Evolutionary conservation across 2,888 invertebrate species (phyloP).

Genomic region (Lampropteryx suffumata): DNA sequence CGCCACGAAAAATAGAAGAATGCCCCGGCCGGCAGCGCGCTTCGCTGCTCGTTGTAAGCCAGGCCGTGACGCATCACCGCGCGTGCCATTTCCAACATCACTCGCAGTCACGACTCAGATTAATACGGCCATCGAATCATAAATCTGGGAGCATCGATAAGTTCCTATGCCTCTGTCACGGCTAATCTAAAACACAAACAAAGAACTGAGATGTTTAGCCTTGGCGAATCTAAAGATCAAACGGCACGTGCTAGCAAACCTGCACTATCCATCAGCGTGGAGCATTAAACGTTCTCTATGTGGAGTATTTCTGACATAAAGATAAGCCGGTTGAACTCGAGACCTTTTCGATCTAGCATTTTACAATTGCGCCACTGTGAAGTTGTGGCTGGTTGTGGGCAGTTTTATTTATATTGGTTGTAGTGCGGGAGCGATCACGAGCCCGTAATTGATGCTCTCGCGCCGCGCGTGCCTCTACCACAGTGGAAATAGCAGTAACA

Average conservation of each 20-base stretch:
- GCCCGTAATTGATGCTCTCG: constrained; percentile 76
- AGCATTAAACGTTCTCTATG: constrained; percentile 50
- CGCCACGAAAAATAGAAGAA: constrained; percentile 69
- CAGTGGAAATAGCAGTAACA: constrained; percentile 4
- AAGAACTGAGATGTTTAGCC: constrained; percentile 36
- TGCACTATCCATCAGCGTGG: constrained; percentile 41
- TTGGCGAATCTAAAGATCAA: constrained; percentile 49
- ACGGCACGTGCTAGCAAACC: constrained; percentile 52
- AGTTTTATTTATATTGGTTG: constrained; percentile 78
- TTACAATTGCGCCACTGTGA: constrained; percentile 77
- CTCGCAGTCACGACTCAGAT: constrained; percentile 61
- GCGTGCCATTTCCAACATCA: constrained; percentile 61
- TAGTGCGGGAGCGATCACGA: constrained; percentile 81
- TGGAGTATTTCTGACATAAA: constrained; percentile 66
- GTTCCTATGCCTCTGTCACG: constrained; percentile 26
- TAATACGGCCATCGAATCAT: constrained; percentile 55
- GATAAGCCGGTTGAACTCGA: constrained; percentile 71
- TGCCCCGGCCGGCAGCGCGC: constrained; percentile 65
- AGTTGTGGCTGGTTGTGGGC: constrained; percentile 61
- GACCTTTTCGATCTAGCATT: constrained; percentile 77
- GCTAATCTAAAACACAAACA: constrained; percentile 30
- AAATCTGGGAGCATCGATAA: constrained; percentile 49
- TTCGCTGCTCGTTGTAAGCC: constrained; percentile 47
- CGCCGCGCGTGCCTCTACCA: constrained; percentile 59
- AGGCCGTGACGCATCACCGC: constrained; percentile 56